Evolutionary conservation across 2,797 vertebrate species (phyloP), one percentile per base, ranked within the genome.

Genomic region (Menidia menidia): DNA sequence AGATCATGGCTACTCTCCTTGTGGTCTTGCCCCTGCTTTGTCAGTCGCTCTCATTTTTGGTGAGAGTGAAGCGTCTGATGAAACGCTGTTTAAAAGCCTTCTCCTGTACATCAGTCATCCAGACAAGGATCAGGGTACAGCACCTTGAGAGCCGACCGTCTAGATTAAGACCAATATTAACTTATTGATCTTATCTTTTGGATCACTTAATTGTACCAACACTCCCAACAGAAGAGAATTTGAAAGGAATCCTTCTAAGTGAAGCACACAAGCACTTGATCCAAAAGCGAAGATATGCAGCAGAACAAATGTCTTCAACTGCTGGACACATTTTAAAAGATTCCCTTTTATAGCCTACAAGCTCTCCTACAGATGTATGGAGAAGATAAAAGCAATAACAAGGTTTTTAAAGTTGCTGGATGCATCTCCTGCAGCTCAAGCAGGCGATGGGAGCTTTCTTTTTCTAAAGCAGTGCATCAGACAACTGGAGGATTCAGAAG

Each of bases 51-150:
- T 63, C 6, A 41, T 52, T 25, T 63, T 51, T 51, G 60, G 60
- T 19, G 60, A 51, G 33, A 41, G 4, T 52, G 33, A 16, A n/a
- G 58, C 47, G 25, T 31, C 57, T 8, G 14, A 30, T 10, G 57
- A 32, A 4, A 4, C 31, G 13, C 15, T 60, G 7, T 60, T 47
- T n/a, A 15, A 60, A n/a, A 32, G 42, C 16, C 25, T 45, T 16
- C 15, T 47, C 1, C 54, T 73, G 47, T 80, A 68, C 9, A n/a
- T 77, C 15, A 77, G 57, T 71, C 65, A 76, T 25, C 68, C 81
- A 78, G 79, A 85, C 0, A 73, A 72, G 25, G 53, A 68, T 78
- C 60, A 83, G 25, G 43, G 81, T 25, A 25, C 12, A 65, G 60
- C 43, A 77, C 39, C 51, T 70, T 86, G 67, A 57, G 74, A 54